A percentile compares a stretch with the other conserved stretches of the same genome.
These are phyloP conservation scores for Monopis laevigella DNA, from an alignment of 2,888 invertebrate genomes.

Conservation along the genomic window DNA sequence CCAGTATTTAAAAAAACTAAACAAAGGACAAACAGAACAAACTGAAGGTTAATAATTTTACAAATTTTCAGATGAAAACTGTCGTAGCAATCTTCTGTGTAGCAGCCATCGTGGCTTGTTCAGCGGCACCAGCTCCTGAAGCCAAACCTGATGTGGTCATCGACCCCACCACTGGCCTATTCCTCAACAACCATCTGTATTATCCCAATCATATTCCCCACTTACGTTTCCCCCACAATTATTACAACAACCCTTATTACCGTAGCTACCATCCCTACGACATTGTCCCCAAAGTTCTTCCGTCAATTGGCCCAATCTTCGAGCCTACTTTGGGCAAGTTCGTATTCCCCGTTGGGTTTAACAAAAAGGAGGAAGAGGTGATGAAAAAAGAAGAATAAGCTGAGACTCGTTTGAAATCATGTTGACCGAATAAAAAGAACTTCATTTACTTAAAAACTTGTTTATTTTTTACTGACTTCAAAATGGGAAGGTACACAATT, in stretches of 20 bases:
- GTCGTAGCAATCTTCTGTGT: slow-evolving; percentile 19
- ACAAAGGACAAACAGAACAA: too few species aligned
- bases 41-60: too few species aligned
- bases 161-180: not conserved
- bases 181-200: not conserved
- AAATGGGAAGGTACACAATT: too few species aligned
- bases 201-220: too few species aligned
- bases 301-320: not conserved
- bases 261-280: not conserved
- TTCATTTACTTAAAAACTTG: too few species aligned
- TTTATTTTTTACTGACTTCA: too few species aligned
- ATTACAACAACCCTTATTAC: not conserved
- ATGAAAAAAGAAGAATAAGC: slow-evolving; percentile 1
- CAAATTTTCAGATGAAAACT: slow-evolving; percentile 26
- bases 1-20: too few species aligned
- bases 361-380: not conserved
- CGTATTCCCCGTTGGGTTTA: not conserved
- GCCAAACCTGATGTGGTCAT: not conserved
- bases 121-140: not conserved
- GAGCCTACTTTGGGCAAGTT: not conserved
- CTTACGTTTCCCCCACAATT: too few species aligned
- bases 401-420: too few species aligned
- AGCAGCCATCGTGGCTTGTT: slow-evolving; percentile 17
- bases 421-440: too few species aligned
- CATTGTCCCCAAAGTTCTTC: not conserved